A percentile compares a stretch with the other conserved stretches of the same genome.
phyloP scores from a whole-genome alignment of 2,888 invertebrate genomes.

The Drosophila pseudotalamancana region DNA sequence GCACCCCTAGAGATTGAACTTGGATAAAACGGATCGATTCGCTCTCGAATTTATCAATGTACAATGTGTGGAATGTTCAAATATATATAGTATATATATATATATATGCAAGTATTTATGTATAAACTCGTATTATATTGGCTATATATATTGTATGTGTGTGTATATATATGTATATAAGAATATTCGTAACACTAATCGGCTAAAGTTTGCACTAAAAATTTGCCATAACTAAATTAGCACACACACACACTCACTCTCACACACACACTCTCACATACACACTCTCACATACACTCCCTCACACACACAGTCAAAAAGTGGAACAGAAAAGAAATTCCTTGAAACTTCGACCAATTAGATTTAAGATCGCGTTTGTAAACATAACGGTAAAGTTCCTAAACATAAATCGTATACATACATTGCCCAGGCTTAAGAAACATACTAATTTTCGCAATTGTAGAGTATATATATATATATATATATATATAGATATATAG shows the following conservation, averaged over 20 bases:
- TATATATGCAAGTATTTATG: slow-evolving; percentile 22
- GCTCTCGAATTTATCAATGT: slow-evolving; percentile 67
- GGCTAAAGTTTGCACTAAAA: slow-evolving; percentile 44
- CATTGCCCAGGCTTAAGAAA: slow-evolving; percentile 40
- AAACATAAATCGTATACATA: slow-evolving; percentile 46
- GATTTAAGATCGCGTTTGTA: no score
- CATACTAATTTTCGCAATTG: background rate
- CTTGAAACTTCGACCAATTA: slow-evolving; percentile 23
- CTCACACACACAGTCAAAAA: background rate
- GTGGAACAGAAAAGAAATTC: slow-evolving; percentile 47
- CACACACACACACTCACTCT: background rate
- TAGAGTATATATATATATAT: background rate
- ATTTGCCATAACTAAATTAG: slow-evolving; percentile 41
- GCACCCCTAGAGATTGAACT: slow-evolving; percentile 80
- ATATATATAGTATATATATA: slow-evolving; percentile 23
- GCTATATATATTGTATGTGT: slow-evolving; percentile 38
- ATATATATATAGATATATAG: slow-evolving; percentile 1
- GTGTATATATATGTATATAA: slow-evolving; percentile 16
- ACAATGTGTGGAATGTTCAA: slow-evolving; percentile 48
- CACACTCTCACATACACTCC: background rate
- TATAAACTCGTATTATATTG: slow-evolving; percentile 47
- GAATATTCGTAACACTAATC: background rate
- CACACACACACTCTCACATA: background rate
- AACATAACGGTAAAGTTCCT: background rate
- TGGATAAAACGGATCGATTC: slow-evolving; percentile 69